Percentiles rank a stretch among this genome's conserved stretches.
These are phyloP conservation scores for Crossocerus cetratus DNA, from an alignment of 2,888 invertebrate genomes.

Conservation along the genomic window DNA sequence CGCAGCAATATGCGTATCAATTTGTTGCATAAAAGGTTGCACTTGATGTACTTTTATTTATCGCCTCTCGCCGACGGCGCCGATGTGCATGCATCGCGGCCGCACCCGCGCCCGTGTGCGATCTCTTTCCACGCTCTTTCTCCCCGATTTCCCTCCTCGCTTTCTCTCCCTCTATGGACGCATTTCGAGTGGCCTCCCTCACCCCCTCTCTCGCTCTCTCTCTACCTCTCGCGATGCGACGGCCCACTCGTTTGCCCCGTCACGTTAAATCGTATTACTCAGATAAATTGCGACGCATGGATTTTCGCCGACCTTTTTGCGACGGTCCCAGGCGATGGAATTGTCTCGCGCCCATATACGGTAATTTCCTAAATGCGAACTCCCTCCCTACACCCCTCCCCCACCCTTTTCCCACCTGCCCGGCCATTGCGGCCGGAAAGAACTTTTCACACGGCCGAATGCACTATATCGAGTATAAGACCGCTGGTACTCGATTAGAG, in stretches of 20 bases:
- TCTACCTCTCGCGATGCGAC: neutral
- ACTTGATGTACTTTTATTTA: conserved; percentile 73
- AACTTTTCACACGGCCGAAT: conserved; percentile 36
- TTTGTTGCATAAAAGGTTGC: conserved; percentile 69
- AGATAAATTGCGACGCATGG: conserved; percentile 69
- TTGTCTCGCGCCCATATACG: conserved; percentile 61
- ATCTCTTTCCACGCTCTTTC: conserved; percentile 5
- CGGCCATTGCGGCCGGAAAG: conserved; percentile 21
- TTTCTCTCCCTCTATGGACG: conserved; percentile 14
- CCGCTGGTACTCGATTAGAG: conserved; percentile 26
- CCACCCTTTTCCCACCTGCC: neutral
- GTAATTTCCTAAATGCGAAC: conserved; percentile 56
- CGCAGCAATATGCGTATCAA: conserved; percentile 63
- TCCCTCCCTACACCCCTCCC: too few species aligned
- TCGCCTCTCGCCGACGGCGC: conserved; percentile 59
- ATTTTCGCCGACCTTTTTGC: conserved; percentile 61
- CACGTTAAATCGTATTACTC: conserved; percentile 69
- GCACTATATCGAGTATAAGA: conserved; percentile 39
- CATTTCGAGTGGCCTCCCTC: conserved; percentile 27
- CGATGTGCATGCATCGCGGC: conserved; percentile 27
- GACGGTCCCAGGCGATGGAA: conserved; percentile 59
- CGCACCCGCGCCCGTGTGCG: conserved; percentile 12
- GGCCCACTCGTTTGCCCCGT: conserved; percentile 37
- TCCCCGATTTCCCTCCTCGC: conserved; percentile 38
- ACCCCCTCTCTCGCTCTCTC: conserved; percentile 8